Evolutionary conservation across 2,797 vertebrate species (phyloP).

Genomic region (Chiloscyllium punctatum): DNA sequence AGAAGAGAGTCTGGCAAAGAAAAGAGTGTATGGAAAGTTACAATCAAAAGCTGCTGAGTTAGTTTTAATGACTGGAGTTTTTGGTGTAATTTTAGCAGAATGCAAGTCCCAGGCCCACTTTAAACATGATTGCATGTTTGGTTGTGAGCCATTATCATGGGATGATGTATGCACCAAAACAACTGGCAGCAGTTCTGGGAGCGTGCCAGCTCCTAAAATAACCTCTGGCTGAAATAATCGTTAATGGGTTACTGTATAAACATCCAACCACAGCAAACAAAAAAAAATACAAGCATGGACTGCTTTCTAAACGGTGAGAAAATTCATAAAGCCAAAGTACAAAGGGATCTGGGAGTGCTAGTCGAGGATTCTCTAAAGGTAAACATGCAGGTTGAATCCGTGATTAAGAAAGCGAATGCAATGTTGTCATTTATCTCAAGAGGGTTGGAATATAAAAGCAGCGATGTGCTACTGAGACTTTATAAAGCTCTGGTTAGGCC

Average conservation of each 20-base stretch:
- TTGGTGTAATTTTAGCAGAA: not conserved
- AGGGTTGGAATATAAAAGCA: too few species aligned
- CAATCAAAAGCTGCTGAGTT: not conserved
- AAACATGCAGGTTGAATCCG: too few species aligned
- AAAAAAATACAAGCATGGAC: too few species aligned
- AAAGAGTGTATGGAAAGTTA: not conserved
- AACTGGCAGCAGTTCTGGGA: not conserved
- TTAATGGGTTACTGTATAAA: not conserved
- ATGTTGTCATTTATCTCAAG: too few species aligned
- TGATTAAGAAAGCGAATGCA: too few species aligned
- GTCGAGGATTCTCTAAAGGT: too few species aligned
- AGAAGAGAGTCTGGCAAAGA: not conserved
- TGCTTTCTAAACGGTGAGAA: too few species aligned
- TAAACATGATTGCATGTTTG: not conserved
- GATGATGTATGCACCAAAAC: not conserved
- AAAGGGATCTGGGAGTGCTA: too few species aligned
- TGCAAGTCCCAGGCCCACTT: not conserved
- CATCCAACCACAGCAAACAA: not conserved
- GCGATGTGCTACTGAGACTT: too few species aligned
- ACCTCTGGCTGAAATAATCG: not conserved
- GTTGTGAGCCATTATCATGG: not conserved
- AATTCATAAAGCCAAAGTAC: too few species aligned
- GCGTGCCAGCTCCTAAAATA: not conserved
- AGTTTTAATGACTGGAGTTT: not conserved
- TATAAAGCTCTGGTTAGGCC: too few species aligned